These are phyloP conservation scores for Allophyes oxyacanthae DNA, from an alignment of 2,888 invertebrate species.

Conservation along the genomic window DNA sequence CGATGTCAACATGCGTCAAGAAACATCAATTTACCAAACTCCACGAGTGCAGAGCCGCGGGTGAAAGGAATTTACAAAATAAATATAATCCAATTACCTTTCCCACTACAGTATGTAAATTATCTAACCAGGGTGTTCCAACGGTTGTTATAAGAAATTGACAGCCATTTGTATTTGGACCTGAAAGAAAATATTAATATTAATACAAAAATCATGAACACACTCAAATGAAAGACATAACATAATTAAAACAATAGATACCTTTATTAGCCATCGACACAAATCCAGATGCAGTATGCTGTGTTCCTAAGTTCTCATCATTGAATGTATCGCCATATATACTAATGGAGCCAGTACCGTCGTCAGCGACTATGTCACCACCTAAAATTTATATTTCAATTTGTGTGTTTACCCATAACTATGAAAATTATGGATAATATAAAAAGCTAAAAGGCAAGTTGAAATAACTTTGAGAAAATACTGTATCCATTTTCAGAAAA, in stretches of 20 bases:
- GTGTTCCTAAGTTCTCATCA: slow-evolving; percentile 95
- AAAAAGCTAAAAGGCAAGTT: no score
- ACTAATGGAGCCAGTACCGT: slow-evolving; percentile 95
- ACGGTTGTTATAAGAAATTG: slow-evolving; percentile 98
- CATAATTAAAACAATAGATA: slow-evolving; percentile 35
- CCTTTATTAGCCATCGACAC: slow-evolving; percentile 97
- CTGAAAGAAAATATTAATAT: slow-evolving; percentile 73
- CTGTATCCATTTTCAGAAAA: no score
- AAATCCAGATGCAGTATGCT: slow-evolving; percentile 95
- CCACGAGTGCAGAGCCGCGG: no score
- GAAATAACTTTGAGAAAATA: no score
- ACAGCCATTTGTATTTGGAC: slow-evolving; percentile 97
- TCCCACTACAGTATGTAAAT: slow-evolving; percentile 96
- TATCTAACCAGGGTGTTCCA: slow-evolving; percentile 96
- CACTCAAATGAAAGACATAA: not conserved
- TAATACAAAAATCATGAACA: slow-evolving; percentile 4
- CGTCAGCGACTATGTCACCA: slow-evolving; percentile 94
- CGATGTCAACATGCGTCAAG: no score
- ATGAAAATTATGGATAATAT: no score
- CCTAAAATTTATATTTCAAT: slow-evolving; percentile 91
- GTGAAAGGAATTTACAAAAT: not conserved
- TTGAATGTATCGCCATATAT: slow-evolving; percentile 96
- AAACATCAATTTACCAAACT: no score
- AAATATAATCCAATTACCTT: slow-evolving; percentile 88
- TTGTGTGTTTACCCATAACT: no score